A percentile compares a stretch with the other conserved stretches of the same genome.
Evolutionary conservation across 1,140 invertebrate species (phyloP).

Genomic region (Oncopodura yosiiana): DNA sequence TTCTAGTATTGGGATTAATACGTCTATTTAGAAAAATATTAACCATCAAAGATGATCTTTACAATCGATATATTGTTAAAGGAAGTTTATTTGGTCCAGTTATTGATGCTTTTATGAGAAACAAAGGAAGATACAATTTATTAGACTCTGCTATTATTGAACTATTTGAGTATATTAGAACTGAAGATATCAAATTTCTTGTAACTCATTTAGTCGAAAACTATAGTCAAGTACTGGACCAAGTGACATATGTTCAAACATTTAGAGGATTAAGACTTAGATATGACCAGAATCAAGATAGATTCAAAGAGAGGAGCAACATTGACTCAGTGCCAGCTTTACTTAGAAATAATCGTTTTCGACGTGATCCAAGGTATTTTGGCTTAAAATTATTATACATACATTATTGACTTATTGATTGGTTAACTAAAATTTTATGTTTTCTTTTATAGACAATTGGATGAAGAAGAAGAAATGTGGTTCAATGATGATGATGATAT

Average conservation of each 20-base stretch:
- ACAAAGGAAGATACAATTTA: slow-evolving; percentile 95
- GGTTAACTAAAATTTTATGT: too few species aligned
- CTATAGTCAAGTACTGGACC: slow-evolving; percentile 84
- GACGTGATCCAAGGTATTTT: slow-evolving; percentile 82
- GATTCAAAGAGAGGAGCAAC: slow-evolving; percentile 59
- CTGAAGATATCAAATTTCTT: slow-evolving; percentile 91
- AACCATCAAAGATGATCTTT: slow-evolving; percentile 95
- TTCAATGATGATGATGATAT: slow-evolving; percentile 95
- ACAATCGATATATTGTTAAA: slow-evolving; percentile 93
- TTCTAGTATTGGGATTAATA: slow-evolving; percentile 85
- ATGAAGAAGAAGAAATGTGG: slow-evolving; percentile 98
- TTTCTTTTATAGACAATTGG: slow-evolving; percentile 80
- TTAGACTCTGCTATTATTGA: slow-evolving; percentile 97
- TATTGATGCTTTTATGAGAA: slow-evolving; percentile 89
- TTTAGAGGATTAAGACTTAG: slow-evolving; percentile 83
- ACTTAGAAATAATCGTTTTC: slow-evolving; percentile 61
- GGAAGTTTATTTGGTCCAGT: slow-evolving; percentile 91
- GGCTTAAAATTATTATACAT: too few species aligned
- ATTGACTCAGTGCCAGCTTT: slow-evolving; percentile 56
- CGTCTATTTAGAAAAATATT: slow-evolving; percentile 95
- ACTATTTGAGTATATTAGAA: slow-evolving; percentile 97
- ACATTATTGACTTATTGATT: too few species aligned
- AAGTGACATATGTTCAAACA: slow-evolving; percentile 93
- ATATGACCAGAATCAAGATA: slow-evolving; percentile 91
- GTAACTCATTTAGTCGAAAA: slow-evolving; percentile 90